These are phyloP conservation scores for Lonchura striata DNA, from an alignment of 2,113 vertebrate genomes.

Conservation along the genomic window DNA sequence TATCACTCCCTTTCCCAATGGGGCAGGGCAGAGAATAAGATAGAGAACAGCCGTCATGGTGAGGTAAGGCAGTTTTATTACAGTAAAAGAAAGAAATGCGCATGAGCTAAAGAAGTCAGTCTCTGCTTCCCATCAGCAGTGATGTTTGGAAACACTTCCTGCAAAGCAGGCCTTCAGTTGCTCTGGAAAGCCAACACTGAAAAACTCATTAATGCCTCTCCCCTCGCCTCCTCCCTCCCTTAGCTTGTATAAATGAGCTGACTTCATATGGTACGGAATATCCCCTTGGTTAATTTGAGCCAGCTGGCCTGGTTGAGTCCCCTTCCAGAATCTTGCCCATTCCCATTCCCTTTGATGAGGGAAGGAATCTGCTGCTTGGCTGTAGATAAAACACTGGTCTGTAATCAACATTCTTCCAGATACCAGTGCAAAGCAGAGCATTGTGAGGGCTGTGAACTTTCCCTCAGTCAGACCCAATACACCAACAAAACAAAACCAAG, in stretches of 20 bases:
- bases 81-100: neutral
- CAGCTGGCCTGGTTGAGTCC: too few relatives aligned
- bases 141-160: fast-evolving
- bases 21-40: neutral
- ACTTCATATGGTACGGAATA: neutral
- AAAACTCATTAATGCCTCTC: neutral
- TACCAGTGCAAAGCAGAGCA: neutral
- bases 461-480: neutral
- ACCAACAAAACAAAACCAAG: neutral
- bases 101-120: neutral
- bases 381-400: neutral
- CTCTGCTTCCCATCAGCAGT: neutral
- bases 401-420: neutral
- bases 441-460: too few relatives aligned
- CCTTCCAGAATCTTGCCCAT: neutral
- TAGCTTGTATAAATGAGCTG: neutral
- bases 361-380: neutral
- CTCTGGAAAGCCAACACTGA: neutral
- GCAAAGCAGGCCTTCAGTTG: neutral
- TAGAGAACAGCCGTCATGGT: neutral
- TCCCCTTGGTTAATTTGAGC: neutral
- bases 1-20: neutral
- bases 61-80: neutral
- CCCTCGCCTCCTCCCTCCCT: neutral
- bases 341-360: neutral